Conservation (phyloP, 2,113 vertebrate species). For the Menura novaehollandiae region DNA sequence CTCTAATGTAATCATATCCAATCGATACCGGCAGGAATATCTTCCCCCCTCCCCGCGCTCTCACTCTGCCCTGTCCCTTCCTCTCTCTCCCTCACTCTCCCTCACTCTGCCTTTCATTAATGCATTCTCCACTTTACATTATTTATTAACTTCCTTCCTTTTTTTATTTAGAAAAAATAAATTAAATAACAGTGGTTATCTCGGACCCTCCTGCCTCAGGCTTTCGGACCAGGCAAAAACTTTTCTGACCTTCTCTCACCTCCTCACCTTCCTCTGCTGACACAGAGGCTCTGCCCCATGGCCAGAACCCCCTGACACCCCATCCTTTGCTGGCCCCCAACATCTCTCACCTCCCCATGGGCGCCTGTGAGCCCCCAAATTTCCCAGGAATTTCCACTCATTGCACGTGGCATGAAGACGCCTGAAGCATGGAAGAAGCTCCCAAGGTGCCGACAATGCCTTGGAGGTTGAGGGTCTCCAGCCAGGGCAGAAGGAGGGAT, state of each 20-base stretch:
- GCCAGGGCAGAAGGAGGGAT: no score
- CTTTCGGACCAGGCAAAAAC: neutral
- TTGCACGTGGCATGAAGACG: neutral
- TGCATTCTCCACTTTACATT: conserved; percentile 72
- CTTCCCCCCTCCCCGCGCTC: neutral
- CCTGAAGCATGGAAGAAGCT: fast-evolving
- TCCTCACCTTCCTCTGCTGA: neutral
- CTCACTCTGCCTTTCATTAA: conserved; percentile 67
- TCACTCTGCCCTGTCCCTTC: conserved; percentile 58
- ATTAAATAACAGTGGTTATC: conserved; percentile 65
- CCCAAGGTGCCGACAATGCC: neutral
- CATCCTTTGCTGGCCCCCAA: neutral
- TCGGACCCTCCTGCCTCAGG: neutral
- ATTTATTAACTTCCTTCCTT: conserved; percentile 75
- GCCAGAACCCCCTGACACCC: neutral
- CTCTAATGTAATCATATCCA: conserved; percentile 73
- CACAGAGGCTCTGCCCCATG: neutral
- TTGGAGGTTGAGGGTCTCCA: neutral
- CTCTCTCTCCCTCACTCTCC: conserved; percentile 38
- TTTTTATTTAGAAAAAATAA: conserved; percentile 65
- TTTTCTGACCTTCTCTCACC: neutral
- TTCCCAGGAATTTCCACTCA: no score
- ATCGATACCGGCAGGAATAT: conserved; percentile 73
- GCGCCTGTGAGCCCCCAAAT: neutral
- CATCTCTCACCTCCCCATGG: fast-evolving